Evolutionary conservation across 64 coral and sea anemone genomes (phyloP), one percentile per base, ranked within the genome.

Genomic region (Montipora capricornis): DNA sequence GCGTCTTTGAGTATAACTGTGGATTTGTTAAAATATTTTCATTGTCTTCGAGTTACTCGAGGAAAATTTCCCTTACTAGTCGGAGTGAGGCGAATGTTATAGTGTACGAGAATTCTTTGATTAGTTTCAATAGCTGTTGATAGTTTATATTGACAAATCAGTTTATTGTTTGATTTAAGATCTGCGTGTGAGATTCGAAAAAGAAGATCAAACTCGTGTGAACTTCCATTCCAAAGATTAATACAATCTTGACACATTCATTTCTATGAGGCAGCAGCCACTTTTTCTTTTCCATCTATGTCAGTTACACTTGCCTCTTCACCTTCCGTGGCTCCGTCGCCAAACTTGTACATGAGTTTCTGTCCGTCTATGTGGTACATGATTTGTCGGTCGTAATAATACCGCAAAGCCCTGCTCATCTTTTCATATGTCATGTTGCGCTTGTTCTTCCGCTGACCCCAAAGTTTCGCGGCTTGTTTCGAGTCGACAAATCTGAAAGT

Each of bases 391-490:
- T 97, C 96, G 19, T 97, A 97, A 50, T 97, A 97, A 80, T 97
- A 97, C 2, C 96, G 83, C 60, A 97, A 75, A 3, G 96, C 96
- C 19, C 96, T 73, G 58, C 96, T 97, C 96, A 97, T 89, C 93
- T 97, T 97, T 20, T 97, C 96, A 29, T 97, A 97, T 0, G 96
- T 97, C 96, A 97, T 97, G 50, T 97, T 93, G 29, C 91, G 96
- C 26, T 93, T 93, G 79, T 97, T 97, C 70, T 97, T 97, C 58
- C 93, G 52, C 70, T 97, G 92, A 49, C 96, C 96, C 96, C 96
- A 97, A 26, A 97, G 89, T 74, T 92, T 94, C 6, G 96, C 96
- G 13, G 94, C 96, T 79, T 81, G 85, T 26, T 91, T 97, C n/a
- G 96, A 97, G 84, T 97, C 90, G 0, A 97, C 96, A 17, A 97